Evolutionary conservation across 2,888 invertebrate genomes (phyloP), one percentile per base, ranked within the genome.

Genomic region (Stenotaenia linearis): DNA sequence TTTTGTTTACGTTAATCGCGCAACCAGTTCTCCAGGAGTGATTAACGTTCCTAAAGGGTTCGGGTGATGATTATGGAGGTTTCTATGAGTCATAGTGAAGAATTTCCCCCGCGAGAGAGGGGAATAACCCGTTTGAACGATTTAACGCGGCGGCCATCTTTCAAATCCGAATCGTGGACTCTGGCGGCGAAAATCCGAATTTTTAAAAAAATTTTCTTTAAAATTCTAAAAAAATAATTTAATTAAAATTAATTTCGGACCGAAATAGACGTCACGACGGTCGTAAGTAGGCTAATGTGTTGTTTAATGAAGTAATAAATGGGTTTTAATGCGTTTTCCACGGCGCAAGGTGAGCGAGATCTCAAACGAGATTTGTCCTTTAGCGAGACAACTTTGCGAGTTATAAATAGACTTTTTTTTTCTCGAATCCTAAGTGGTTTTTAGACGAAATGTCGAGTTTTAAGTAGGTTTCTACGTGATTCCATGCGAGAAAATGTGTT

Each of bases 251-350:
- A n/a, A n/a, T n/a, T n/a, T n/a, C n/a, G n/a, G n/a, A n/a, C n/a
- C n/a, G 25, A 69, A 4, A 25, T 28, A 69, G 25, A n/a, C n/a
- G n/a, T n/a, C n/a, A n/a, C n/a, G n/a, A n/a, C n/a, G n/a, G n/a
- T n/a, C n/a, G n/a, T n/a, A 69, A 28, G 69, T 69, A 69, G 69
- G 69, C 69, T 69, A 69, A 56, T 56, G 56, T n/a, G 15, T 15
- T 18, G 56, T 56, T 56, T 56, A 56, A 69, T 69, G 25, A 23
- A 28, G 28, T 69, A 69, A 69, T 69, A 28, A 69, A 50, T 50
- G 50, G 28, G 25, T 10, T 18, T 50, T 18, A 45, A 45, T 15
- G 5, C n/a, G 45, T n/a, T 12, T 1, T 12, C 10, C 7, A 61
- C 21, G 23, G 21, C 12, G 10, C 69, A 69, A 69, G 69, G 69